A percentile compares a stretch with the other conserved stretches of the same genome.
These are phyloP conservation scores for Labeo calbasu DNA, from an alignment of 2,797 vertebrate genomes.

Conservation along the genomic window DNA sequence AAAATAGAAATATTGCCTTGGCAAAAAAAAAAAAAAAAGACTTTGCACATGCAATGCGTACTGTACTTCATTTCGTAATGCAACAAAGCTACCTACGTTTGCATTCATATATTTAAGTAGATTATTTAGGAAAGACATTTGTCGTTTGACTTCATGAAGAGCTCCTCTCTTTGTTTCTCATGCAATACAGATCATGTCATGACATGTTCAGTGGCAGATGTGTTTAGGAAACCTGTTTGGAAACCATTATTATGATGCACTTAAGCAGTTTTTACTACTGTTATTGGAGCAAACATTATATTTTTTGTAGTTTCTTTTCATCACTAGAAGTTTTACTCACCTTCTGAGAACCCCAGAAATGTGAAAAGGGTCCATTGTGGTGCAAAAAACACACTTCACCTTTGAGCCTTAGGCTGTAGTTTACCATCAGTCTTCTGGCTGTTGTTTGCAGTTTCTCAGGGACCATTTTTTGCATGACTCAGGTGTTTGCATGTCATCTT, in stretches of 20 bases:
- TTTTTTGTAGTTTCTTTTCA: background rate
- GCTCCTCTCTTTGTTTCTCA: background rate
- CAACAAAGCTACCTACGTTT: background rate
- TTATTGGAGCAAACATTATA: no score
- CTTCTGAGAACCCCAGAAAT: background rate
- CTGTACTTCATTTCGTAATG: background rate
- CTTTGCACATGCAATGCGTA: background rate
- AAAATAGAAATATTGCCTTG: background rate
- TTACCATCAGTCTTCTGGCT: background rate
- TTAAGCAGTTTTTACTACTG: no score
- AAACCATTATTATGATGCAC: no score
- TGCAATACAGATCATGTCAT: background rate
- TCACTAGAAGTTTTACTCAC: background rate
- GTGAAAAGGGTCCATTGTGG: background rate
- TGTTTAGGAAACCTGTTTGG: background rate
- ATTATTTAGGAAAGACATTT: background rate
- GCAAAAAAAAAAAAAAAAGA: no score
- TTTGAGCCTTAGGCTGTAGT: background rate
- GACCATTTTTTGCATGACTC: slow-evolving; percentile 76
- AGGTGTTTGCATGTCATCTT: slow-evolving; percentile 77
- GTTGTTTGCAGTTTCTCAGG: slow-evolving; percentile 56
- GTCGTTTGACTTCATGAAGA: no score
- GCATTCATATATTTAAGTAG: background rate
- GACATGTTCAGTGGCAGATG: background rate
- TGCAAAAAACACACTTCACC: background rate